Percentiles rank a stretch among this genome's conserved stretches.
phyloP scores from a whole-genome alignment of 1,140 invertebrate genomes.

The Calliopsis andreniformis region DNA sequence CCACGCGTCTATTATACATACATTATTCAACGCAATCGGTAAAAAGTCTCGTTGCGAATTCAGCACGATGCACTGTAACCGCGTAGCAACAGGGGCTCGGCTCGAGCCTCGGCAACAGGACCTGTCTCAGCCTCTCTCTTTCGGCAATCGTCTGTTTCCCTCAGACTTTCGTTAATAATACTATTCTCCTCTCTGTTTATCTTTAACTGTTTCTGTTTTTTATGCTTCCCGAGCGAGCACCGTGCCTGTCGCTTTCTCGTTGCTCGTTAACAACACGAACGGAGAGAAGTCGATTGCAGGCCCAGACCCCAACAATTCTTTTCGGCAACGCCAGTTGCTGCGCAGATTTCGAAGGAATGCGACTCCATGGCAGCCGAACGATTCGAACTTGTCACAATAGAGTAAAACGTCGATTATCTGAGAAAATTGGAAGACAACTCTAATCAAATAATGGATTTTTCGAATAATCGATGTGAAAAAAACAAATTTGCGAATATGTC shows the following conservation, averaged over 20 bases:
- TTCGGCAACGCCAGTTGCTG: conserved; percentile 5
- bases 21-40: conserved; percentile 73
- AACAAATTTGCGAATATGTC: no score
- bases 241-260: conserved; percentile 60
- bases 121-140: conserved; percentile 56
- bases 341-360: no score
- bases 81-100: conserved; percentile 73
- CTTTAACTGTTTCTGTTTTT: conserved; percentile 33
- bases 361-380: no score
- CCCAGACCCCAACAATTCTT: conserved; percentile 14
- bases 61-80: conserved; percentile 72
- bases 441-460: no score
- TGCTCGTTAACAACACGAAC: conserved; percentile 54
- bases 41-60: conserved; percentile 73
- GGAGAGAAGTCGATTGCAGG: conserved; percentile 13
- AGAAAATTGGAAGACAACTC: no score
- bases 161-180: conserved; percentile 12
- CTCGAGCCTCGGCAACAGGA: conserved; percentile 63
- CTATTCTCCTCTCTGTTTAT: conserved; percentile 43
- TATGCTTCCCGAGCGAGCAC: conserved; percentile 2
- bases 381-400: no score
- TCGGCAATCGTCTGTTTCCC: conserved; percentile 23
- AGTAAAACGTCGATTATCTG: no score
- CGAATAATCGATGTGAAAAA: no score
- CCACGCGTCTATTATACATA: conserved; percentile 68